These are phyloP conservation scores for Eremophila alpestris DNA, from an alignment of 2,797 vertebrate species.

Conservation along the genomic window DNA sequence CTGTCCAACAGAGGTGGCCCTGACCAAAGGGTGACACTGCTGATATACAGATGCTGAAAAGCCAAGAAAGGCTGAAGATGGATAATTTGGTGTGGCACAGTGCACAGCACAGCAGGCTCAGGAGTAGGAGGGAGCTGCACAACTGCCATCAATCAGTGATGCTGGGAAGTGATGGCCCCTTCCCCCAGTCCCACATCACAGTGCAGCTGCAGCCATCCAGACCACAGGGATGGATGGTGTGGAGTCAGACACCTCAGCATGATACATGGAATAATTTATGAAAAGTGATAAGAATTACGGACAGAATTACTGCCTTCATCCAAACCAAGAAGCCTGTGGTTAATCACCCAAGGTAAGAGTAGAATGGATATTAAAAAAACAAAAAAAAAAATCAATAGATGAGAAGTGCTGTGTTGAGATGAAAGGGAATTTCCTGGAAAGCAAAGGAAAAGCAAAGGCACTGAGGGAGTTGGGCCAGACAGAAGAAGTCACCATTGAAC, in stretches of 20 bases:
- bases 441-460: background rate
- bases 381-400: background rate
- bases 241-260: background rate
- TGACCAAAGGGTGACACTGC: background rate
- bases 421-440: background rate
- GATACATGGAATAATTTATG: background rate
- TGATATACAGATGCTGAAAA: background rate
- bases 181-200: background rate
- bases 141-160: background rate
- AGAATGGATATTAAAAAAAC: background rate
- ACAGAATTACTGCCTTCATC: background rate
- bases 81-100: rapidly evolving
- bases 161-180: background rate
- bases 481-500: background rate
- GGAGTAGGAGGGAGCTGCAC: background rate
- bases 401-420: background rate
- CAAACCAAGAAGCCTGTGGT: background rate
- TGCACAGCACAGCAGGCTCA: background rate
- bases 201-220: background rate
- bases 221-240: rapidly evolving
- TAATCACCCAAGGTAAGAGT: background rate
- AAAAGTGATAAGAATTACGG: background rate
- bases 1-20: background rate
- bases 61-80: background rate
- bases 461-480: background rate